Evolutionary conservation across 2,888 invertebrate species (phyloP).

Genomic region (Diarsia brunnea): DNA sequence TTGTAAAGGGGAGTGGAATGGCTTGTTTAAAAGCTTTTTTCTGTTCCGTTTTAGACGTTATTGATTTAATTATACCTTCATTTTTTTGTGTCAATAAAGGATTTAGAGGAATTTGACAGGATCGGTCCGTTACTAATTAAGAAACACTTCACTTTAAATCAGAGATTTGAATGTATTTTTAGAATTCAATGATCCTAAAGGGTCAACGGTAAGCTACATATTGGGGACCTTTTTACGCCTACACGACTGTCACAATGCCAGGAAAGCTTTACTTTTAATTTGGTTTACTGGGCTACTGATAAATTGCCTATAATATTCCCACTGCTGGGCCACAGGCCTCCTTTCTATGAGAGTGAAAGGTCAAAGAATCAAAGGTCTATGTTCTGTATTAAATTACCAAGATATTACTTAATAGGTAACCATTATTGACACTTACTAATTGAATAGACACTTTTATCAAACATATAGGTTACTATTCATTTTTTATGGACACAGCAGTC

Average conservation of each 20-base stretch:
- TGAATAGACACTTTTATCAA: background rate
- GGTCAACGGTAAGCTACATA: background rate
- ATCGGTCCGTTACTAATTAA: slow-evolving; percentile 13
- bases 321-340: background rate
- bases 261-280: background rate
- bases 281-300: background rate
- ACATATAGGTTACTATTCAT: background rate
- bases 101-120: background rate
- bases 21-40: slow-evolving; percentile 49
- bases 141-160: slow-evolving; percentile 13
- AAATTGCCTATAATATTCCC: background rate
- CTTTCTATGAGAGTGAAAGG: background rate
- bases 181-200: background rate
- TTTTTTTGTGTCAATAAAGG: slow-evolving; percentile 19
- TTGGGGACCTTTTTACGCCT: background rate
- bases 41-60: slow-evolving; percentile 24
- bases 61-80: slow-evolving; percentile 45
- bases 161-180: slow-evolving; percentile 11
- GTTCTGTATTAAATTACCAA: background rate
- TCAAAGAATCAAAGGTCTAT: background rate
- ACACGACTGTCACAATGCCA: background rate
- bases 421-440: background rate
- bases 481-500: background rate
- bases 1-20: slow-evolving; percentile 21
- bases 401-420: background rate